Percentiles rank a stretch among this genome's conserved stretches.
Evolutionary conservation across 1,140 invertebrate species (phyloP).

Genomic region (Calliphora vicina): DNA sequence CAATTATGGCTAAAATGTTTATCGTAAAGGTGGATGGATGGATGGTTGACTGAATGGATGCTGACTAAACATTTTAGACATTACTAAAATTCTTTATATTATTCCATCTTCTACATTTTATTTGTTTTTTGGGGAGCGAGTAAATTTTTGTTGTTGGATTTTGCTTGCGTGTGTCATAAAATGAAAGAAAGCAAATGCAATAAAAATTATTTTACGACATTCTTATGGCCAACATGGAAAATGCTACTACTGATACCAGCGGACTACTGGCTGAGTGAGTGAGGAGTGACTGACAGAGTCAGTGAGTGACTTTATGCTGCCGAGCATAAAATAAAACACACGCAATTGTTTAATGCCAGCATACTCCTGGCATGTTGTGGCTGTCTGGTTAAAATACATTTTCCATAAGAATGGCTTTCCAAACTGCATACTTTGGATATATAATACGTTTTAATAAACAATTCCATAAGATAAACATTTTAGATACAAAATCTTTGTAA

Average conservation of each 20-base stretch:
- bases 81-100: not conserved
- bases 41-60: not conserved
- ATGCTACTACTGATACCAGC: not conserved
- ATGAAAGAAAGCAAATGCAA: conserved; percentile 24
- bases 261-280: too few relatives aligned
- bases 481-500: too few relatives aligned
- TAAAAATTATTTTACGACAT: conserved; percentile 32
- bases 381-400: not conserved
- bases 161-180: conserved; percentile 16
- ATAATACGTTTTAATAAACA: too few relatives aligned
- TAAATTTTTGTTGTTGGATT: not conserved
- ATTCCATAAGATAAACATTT: too few relatives aligned
- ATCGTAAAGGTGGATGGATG: conserved; percentile 16
- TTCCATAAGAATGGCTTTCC: not conserved
- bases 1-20: conserved; percentile 22
- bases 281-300: not conserved
- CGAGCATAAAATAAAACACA: not conserved
- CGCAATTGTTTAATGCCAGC: not conserved
- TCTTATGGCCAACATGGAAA: conserved; percentile 29
- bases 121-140: not conserved
- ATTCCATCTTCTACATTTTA: not conserved
- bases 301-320: not conserved
- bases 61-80: conserved; percentile 32
- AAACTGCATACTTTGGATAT: too few relatives aligned
- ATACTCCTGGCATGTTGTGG: not conserved